Percentiles rank a stretch among this genome's conserved stretches.
Conservation (phyloP, 2,113 vertebrate genomes). For the Hippocampus zosterae region DNA sequence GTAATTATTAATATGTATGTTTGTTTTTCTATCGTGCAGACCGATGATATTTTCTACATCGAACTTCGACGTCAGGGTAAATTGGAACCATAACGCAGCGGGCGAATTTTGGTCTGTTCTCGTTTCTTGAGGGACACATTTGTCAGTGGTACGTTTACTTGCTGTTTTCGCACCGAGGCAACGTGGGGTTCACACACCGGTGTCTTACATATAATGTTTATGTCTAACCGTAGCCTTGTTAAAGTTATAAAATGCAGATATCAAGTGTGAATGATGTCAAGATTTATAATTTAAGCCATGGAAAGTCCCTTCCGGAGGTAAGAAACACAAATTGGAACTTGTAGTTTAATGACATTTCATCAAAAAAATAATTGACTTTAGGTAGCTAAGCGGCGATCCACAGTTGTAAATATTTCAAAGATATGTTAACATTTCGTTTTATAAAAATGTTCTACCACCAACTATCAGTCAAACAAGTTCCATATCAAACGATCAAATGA, state of each 20-base stretch:
- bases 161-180: constrained; percentile 58
- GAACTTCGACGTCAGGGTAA: too few relatives aligned
- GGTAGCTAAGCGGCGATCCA: background rate
- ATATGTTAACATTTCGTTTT: background rate
- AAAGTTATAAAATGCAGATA: constrained; percentile 80
- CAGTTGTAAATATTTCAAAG: background rate
- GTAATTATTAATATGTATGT: too few relatives aligned
- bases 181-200: constrained; percentile 45
- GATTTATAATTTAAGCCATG: constrained; percentile 94
- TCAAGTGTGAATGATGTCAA: constrained; percentile 94
- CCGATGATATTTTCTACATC: too few relatives aligned
- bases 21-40: too few relatives aligned
- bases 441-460: background rate
- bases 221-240: constrained; percentile 16
- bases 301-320: constrained; percentile 95
- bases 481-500: background rate
- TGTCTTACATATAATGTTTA: constrained; percentile 30
- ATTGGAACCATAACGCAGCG: background rate
- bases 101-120: background rate
- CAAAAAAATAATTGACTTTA: background rate
- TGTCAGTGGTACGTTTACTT: constrained; percentile 14
- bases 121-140: constrained; percentile 40
- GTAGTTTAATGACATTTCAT: background rate
- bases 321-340: constrained; percentile 25
- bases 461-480: background rate